Conservation (phyloP, 2,888 invertebrate species). For the Nephrotoma appendiculata region DNA sequence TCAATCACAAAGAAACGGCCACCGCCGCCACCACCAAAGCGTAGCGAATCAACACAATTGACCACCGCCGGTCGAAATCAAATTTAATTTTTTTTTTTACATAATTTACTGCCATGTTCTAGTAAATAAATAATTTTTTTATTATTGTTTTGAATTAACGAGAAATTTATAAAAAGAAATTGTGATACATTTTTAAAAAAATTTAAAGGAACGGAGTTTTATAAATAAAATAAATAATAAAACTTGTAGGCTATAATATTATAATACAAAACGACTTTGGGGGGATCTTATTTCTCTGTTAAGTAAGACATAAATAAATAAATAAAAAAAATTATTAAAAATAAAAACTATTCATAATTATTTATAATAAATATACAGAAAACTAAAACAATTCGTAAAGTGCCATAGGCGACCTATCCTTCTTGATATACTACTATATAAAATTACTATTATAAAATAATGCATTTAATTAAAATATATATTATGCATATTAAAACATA, state of each 20-base stretch:
- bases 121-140: neutral
- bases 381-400: neutral
- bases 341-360: neutral
- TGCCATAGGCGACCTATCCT: neutral
- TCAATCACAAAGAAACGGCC: constrained; percentile 49
- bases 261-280: neutral
- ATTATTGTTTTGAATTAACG: neutral
- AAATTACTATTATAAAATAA: neutral
- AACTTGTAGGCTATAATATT: neutral
- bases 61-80: constrained; percentile 24
- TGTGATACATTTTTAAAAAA: neutral
- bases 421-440: neutral
- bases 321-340: neutral
- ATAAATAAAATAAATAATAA: neutral
- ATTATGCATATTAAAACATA: neutral
- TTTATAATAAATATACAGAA: neutral
- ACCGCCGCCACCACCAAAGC: constrained; percentile 80
- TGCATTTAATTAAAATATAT: neutral
- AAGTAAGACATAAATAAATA: neutral
- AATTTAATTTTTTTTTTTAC: neutral
- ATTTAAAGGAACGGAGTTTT: neutral
- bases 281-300: neutral
- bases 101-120: neutral
- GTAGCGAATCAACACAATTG: constrained; percentile 76
- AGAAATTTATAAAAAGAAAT: neutral